These are phyloP conservation scores for Propithecus deckenii DNA, from an alignment of 2,797 vertebrate species.

Conservation along the genomic window DNA sequence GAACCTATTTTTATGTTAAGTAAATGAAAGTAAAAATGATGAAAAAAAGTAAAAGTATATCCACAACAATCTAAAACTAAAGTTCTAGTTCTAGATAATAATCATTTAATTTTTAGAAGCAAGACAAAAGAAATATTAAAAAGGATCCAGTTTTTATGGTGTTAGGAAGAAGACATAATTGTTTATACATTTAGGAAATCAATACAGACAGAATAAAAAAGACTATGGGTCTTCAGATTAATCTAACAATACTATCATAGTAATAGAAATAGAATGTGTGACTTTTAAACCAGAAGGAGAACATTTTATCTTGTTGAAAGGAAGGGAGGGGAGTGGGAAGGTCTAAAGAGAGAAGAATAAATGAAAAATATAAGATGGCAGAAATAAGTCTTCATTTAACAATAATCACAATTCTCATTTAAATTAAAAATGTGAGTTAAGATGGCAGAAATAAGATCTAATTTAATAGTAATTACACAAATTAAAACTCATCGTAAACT, in stretches of 20 bases:
- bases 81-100: not conserved
- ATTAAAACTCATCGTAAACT: not conserved
- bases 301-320: not conserved
- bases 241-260: not conserved
- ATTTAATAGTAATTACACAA: not conserved
- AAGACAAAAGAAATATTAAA: not conserved
- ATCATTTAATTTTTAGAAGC: not conserved
- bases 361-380: not conserved
- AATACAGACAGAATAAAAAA: no score
- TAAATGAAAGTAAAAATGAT: not conserved
- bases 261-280: not conserved
- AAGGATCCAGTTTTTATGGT: not conserved
- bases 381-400: not conserved
- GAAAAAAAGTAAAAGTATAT: not conserved
- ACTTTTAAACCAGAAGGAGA: not conserved
- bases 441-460: slow-evolving; percentile 13
- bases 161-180: not conserved
- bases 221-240: not conserved
- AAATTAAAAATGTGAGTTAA: not conserved
- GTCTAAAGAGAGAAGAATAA: no score
- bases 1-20: not conserved
- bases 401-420: not conserved
- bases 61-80: not conserved
- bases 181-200: not conserved
- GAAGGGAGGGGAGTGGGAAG: no score